Base-by-base conservation (phyloP, 2,888 invertebrate genomes). In the Myopa testacea region DNA sequence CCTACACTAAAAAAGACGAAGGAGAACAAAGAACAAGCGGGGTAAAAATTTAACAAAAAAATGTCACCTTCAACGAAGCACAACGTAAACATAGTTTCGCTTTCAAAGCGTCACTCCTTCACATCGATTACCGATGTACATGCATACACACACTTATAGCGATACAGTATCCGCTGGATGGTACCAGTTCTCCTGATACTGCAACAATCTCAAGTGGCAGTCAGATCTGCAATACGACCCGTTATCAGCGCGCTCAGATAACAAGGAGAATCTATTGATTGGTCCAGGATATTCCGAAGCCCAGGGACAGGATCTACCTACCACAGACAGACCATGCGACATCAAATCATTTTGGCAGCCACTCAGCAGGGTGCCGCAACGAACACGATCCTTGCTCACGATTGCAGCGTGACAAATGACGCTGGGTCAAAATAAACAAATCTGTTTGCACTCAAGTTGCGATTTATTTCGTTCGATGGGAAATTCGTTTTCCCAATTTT, bases 21-120 rank as follows among this genome's bases (percentile, higher is more conserved):
- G 3, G 45, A 10, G 26, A 69, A 5, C 2, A 4, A 19, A 50
- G 37, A 14, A 58, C 34, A 16, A n/a, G 34, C 69, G 37, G 8
- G 5, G 26, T 14, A 26, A 26, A 34, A 7, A 63, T 26, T 10
- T 12, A 63, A 16, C 45, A 45, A 26, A 26, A 71, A 50, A 71
- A 37, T 71, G 60, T 55, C 60, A 58, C 16, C 55, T 58, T 34
- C 55, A 34, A 16, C 52, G 58, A 58, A 77, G 40, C 71, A 82
- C 84, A 86, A 82, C 83, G 82, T 84, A 86, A 85, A 85, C 86
- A 85, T 79, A 83, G 86, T 86, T 85, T 85, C 85, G 86, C 85
- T 86, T 85, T 85, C 86, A 85, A 85, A 67, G 52, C 16, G 67
- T 52, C 16, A 50, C 58, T 68, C 19, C 40, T 67, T 67, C 67